Conservation (phyloP, 2,888 invertebrate genomes). For the Acanthoscelides obtectus region DNA sequence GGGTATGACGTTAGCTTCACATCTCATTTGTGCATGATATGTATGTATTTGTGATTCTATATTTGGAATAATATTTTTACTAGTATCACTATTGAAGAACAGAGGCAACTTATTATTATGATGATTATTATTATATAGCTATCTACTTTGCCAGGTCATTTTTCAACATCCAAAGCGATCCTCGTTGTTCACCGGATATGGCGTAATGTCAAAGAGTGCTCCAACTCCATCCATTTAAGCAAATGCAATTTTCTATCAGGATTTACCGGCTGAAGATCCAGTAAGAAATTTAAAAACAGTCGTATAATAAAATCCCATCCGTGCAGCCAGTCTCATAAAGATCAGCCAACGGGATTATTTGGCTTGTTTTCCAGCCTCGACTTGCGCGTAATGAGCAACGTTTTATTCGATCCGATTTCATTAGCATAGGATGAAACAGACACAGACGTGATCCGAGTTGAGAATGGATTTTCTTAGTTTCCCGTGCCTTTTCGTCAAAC, state of each 20-base stretch:
- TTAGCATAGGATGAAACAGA: slow-evolving; percentile 1
- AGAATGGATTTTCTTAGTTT: background rate
- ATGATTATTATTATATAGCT: too few species aligned
- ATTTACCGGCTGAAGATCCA: background rate
- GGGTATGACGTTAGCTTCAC: too few species aligned
- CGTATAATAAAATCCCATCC: background rate
- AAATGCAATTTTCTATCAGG: background rate
- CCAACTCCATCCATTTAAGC: background rate
- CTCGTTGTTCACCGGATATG: too few species aligned
- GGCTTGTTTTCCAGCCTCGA: background rate
- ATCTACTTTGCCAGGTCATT: too few species aligned
- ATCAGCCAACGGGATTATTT: background rate
- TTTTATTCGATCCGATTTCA: background rate
- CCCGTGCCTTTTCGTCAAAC: background rate
- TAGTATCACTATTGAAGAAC: too few species aligned
- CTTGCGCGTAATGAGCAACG: background rate
- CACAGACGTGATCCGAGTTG: background rate
- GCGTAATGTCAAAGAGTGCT: background rate
- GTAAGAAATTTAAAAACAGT: background rate
- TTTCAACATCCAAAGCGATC: too few species aligned
- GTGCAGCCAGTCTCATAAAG: background rate
- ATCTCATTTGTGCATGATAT: too few species aligned
- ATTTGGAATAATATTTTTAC: too few species aligned
- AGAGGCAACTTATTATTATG: too few species aligned
- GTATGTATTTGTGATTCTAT: too few species aligned